Conservation (phyloP, 2,888 invertebrate species). For the Parelbella ahira region DNA sequence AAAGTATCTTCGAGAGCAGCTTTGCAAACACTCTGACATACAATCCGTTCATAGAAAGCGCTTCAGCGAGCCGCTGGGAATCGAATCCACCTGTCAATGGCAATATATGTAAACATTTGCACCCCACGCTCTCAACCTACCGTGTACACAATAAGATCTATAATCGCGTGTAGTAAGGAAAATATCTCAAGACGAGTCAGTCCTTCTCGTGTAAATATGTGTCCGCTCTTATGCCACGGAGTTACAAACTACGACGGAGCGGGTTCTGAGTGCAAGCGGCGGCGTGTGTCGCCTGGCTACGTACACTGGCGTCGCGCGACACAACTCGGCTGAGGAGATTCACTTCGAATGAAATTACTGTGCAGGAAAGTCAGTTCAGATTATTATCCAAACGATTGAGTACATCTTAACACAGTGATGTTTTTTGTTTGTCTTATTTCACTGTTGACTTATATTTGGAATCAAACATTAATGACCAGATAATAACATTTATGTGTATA, state of each 20-base stretch:
- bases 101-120: constrained; percentile 21
- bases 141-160: not conserved
- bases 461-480: no score
- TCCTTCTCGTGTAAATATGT: not conserved
- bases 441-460: no score
- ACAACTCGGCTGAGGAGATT: constrained; percentile 42
- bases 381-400: not conserved
- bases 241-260: constrained; percentile 17
- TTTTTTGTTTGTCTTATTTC: not conserved
- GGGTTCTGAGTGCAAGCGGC: constrained; percentile 2
- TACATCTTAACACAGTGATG: not conserved
- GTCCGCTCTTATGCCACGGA: constrained; percentile 13
- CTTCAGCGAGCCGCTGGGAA: constrained; percentile 29
- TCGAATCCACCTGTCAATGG: constrained; percentile 37
- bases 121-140: not conserved
- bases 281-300: constrained; percentile 32
- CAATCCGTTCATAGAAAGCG: constrained; percentile 27
- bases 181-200: constrained; percentile 14
- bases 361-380: not conserved
- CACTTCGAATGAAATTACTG: constrained; percentile 29
- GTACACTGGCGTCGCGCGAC: constrained; percentile 38
- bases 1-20: constrained; percentile 8
- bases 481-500: no score
- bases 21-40: constrained; percentile 29
- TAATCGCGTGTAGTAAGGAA: not conserved